Evolutionary conservation across 2,888 invertebrate species (phyloP), one percentile per base, ranked within the genome.

Genomic region (Plagiodera versicolora): DNA sequence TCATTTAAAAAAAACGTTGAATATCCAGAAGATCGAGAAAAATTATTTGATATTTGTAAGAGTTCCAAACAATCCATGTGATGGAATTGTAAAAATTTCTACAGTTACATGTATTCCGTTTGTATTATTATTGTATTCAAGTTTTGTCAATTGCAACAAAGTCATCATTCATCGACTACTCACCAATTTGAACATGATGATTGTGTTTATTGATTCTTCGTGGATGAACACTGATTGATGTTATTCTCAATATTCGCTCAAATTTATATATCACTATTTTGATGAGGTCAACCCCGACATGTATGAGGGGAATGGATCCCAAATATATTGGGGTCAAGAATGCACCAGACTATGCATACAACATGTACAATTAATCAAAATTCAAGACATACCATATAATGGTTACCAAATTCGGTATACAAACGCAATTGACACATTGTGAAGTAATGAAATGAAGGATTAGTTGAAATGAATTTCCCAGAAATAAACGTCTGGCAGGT

Each of bases 141-240:
- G 11, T 16, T 5, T 16, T 49, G 20, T 3, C 19, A 47, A n/a
- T n/a, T n/a, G n/a, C n/a, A n/a, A n/a, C n/a, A n/a, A n/a, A n/a
- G n/a, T n/a, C n/a, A 24, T 24, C n/a, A n/a, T n/a, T n/a, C n/a
- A n/a, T 24, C 3, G 6, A 24, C 3, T 20, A 50, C 51, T 51
- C n/a, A 51, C 51, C 35, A 51, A 17, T 20, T 51, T 51, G 19
- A 51, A 51, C 35, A 51, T 51, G 32, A 19, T 14, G 11, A 17
- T 5, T 49, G 32, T 10, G 39, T 14, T 14, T 4, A 3, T 11
- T 32, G 8, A 8, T 32, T 2, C 6, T 32, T 32, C 8, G 39
- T 39, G 14, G 14, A 39, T 39, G 14, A 4, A n/a, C 39, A 39
- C n/a, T 14, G 39, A 39, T 14, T 39, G 39, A 14, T 39, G 6